These are phyloP conservation scores for Guaruba guarouba DNA, from an alignment of 2,113 vertebrate genomes.

Conservation along the genomic window DNA sequence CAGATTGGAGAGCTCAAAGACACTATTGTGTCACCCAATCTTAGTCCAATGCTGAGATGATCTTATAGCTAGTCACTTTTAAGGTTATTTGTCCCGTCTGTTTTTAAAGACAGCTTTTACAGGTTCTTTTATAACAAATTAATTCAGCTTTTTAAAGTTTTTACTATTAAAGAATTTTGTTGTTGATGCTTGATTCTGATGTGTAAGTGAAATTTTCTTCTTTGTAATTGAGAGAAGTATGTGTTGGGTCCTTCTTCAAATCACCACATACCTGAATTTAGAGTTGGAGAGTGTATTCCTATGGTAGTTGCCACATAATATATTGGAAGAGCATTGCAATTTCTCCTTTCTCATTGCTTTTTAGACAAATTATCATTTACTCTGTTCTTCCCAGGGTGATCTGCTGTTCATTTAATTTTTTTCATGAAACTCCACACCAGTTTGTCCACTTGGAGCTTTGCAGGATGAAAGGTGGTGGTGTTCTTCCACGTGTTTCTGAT, in stretches of 20 bases:
- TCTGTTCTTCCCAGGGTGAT: background rate
- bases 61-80: background rate
- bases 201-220: background rate
- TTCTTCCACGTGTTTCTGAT: fast-evolving
- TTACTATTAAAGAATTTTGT: background rate
- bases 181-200: background rate
- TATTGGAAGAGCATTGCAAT: background rate
- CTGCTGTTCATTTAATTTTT: background rate
- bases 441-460: background rate
- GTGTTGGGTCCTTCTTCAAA: background rate
- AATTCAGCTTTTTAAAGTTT: background rate
- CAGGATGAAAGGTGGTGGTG: background rate
- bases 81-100: background rate
- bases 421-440: background rate
- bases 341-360: background rate
- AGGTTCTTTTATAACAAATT: background rate
- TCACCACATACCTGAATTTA: background rate
- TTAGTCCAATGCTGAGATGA: background rate
- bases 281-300: background rate
- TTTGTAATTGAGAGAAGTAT: background rate
- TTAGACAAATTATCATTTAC: background rate
- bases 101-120: background rate
- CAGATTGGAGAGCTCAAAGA: background rate
- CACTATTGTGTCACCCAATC: background rate
- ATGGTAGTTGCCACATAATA: background rate